These are phyloP conservation scores for Acrobasis repandana DNA, from an alignment of 2,888 invertebrate genomes.

Conservation along the genomic window DNA sequence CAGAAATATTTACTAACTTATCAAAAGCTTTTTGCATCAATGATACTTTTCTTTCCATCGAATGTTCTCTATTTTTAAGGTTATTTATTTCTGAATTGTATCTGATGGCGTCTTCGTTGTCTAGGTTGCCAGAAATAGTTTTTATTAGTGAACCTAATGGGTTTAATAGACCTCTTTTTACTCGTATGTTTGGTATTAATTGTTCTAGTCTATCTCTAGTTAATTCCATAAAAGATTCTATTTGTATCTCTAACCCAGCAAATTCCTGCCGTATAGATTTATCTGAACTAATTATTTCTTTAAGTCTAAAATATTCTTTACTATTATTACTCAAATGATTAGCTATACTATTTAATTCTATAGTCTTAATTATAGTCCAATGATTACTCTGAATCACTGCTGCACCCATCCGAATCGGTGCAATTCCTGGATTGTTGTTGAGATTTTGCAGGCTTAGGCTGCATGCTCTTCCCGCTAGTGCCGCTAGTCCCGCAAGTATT, in stretches of 20 bases:
- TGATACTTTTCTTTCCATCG: slow-evolving; percentile 21
- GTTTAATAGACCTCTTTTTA: slow-evolving; percentile 16
- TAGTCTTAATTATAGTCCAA: slow-evolving; percentile 24
- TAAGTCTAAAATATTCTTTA: slow-evolving; percentile 6
- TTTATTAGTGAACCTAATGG: slow-evolving; percentile 26
- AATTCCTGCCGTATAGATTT: slow-evolving; percentile 4
- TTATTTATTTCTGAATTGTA: slow-evolving; percentile 23
- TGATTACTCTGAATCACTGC: slow-evolving; percentile 22
- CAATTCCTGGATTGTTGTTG: slow-evolving; percentile 20
- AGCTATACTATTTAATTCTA: slow-evolving; percentile 13
- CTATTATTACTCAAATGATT: slow-evolving; percentile 14
- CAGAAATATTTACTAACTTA: slow-evolving; percentile 25
- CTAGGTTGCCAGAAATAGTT: slow-evolving; percentile 22
- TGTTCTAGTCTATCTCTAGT: slow-evolving; percentile 21
- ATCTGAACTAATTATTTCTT: slow-evolving; percentile 1
- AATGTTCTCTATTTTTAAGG: slow-evolving; percentile 23
- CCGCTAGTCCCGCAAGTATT: slow-evolving; percentile 7
- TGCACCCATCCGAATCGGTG: slow-evolving; percentile 21
- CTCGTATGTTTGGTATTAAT: slow-evolving; percentile 10
- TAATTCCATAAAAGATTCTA: slow-evolving; percentile 19
- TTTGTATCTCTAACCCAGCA: slow-evolving; percentile 16
- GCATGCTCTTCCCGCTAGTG: not conserved
- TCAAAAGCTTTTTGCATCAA: too few relatives aligned
- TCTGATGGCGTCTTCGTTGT: slow-evolving; percentile 23
- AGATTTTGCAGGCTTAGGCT: slow-evolving; percentile 10